Base-by-base conservation (phyloP, 2,888 invertebrate species). In the Acholoe squamosa region DNA sequence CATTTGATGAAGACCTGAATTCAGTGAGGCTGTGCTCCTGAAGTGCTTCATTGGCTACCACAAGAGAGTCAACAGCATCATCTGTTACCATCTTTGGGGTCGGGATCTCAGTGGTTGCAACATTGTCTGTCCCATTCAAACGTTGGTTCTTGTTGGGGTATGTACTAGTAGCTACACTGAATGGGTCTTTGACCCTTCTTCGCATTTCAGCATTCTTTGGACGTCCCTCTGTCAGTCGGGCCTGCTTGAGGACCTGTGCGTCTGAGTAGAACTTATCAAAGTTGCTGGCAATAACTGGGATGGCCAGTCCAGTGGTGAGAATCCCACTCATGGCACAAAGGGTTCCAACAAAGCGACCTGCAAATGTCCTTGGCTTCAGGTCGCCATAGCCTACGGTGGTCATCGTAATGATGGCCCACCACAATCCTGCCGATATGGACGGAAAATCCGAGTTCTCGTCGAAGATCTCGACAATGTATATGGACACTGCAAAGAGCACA, bases 231-330 rank as follows among this genome's bases (percentile, higher is more conserved):
- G 86, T 86, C 0, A 86, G 86, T 0, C 56, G 25, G 0, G 86
- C 86, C 86, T 86, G 86, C 31, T 89, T 89, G 25, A 67, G 89
- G 28, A 89, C 76, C 77, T 76, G 89, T n/a, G 89, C 89, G 51
- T 89, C 67, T 16, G 92, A 91, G 91, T 92, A 92, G 91, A 93
- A 93, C 25, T 91, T 91, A 5, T 91, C 91, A 67, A 91, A 91
- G 71, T 91, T 91, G 34, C 90, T 91, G 31, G 91, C 91, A 19
- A 91, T 91, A 56, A 91, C 90, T 0, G 91, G 91, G 51, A 91
- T 91, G 7, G 91, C 91, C 14, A 91, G 51, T 14, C 91, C 91
- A 3, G 91, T 91, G 54, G 91, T 71, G 5, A 91, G 76, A 25
- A 90, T 91, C 7, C 91, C 91, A 54, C 84, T 61, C 33, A 91